Evolutionary conservation across 2,797 vertebrate genomes (phyloP).

Genomic region (Ibycter americanus): DNA sequence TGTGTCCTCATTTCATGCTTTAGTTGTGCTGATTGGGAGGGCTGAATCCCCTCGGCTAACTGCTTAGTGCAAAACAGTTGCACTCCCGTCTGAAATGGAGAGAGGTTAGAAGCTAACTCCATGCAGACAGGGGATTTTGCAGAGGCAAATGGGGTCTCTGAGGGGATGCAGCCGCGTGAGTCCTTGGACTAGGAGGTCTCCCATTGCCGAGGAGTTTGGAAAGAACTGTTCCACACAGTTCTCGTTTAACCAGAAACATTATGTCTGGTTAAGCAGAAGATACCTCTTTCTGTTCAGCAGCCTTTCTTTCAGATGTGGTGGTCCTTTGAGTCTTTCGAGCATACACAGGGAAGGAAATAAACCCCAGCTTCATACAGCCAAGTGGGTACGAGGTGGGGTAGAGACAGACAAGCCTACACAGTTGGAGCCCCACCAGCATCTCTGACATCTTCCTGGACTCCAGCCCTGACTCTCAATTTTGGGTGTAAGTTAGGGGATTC

Average conservation of each 20-base stretch:
- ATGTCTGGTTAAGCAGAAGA: not conserved
- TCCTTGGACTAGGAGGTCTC: conserved; percentile 32
- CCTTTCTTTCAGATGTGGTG: not conserved
- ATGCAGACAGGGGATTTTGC: conserved; percentile 63
- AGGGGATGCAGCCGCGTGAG: conserved; percentile 14
- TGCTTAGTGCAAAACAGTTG: conserved; percentile 74
- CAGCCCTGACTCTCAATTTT: not conserved
- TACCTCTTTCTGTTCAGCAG: not conserved
- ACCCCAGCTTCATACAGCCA: not conserved
- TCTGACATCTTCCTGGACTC: not conserved
- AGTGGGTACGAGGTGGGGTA: not conserved
- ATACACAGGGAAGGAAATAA: not conserved
- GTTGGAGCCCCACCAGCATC: not conserved
- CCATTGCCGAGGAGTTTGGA: not conserved
- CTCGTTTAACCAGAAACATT: not conserved
- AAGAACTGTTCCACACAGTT: not conserved
- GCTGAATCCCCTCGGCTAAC: conserved; percentile 73
- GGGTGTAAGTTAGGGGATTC: not conserved
- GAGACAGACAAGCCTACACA: not conserved
- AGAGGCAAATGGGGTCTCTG: conserved; percentile 65
- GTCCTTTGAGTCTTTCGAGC: not conserved
- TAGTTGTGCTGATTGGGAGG: conserved; percentile 75
- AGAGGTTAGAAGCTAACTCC: conserved; percentile 62
- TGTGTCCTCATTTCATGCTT: conserved; percentile 81
- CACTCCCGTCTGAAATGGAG: conserved; percentile 66